These are phyloP conservation scores for Myopa tessellatipennis DNA, from an alignment of 2,888 invertebrate species.

Conservation along the genomic window DNA sequence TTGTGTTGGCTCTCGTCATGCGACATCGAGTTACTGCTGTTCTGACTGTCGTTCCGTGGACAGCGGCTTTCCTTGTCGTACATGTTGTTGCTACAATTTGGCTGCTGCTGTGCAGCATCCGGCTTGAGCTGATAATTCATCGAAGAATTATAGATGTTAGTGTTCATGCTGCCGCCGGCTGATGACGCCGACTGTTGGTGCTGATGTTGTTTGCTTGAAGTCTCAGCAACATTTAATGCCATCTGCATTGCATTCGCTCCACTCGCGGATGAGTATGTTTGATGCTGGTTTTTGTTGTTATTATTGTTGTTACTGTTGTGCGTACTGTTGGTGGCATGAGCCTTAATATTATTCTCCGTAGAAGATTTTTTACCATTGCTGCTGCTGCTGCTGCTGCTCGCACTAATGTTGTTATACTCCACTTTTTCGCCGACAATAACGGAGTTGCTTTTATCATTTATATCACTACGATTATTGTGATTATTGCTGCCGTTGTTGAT, in stretches of 20 bases:
- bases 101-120: slow-evolving; percentile 43
- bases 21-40: slow-evolving; percentile 57
- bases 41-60: slow-evolving; percentile 58
- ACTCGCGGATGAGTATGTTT: slow-evolving; percentile 42
- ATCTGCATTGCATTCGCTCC: slow-evolving; percentile 48
- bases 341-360: slow-evolving; percentile 41
- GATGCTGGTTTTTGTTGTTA: slow-evolving; percentile 49
- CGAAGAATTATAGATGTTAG: slow-evolving; percentile 58
- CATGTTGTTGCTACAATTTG: slow-evolving; percentile 51
- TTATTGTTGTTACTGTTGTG: slow-evolving; percentile 45
- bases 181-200: slow-evolving; percentile 41
- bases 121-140: slow-evolving; percentile 60
- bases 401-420: slow-evolving; percentile 48
- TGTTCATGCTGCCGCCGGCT: slow-evolving; percentile 55
- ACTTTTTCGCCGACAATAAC: slow-evolving; percentile 55
- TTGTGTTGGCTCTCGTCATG: slow-evolving; percentile 60
- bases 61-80: slow-evolving; percentile 62
- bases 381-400: slow-evolving; percentile 43
- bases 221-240: slow-evolving; percentile 47
- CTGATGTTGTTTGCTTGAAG: slow-evolving; percentile 26
- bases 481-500: slow-evolving; percentile 43
- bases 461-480: slow-evolving; percentile 45
- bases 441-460: slow-evolving; percentile 46
- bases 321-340: slow-evolving; percentile 46
- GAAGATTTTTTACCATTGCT: slow-evolving; percentile 41